Evolutionary conservation across 1,140 invertebrate species (phyloP), one percentile per base, ranked within the genome.

Genomic region (Platyscapa corneri): DNA sequence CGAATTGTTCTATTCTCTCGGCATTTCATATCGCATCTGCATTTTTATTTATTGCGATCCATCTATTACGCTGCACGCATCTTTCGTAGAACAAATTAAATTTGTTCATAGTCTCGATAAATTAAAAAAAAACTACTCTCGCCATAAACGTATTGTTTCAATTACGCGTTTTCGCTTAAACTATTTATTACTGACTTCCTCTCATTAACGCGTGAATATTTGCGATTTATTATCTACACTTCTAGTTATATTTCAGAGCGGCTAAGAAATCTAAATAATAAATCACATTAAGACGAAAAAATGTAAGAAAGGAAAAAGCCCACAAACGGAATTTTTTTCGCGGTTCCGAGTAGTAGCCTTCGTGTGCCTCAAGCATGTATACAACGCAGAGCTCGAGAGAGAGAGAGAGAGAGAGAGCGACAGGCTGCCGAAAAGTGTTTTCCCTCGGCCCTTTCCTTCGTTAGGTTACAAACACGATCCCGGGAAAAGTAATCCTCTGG

Each of bases 401-500:
- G 60, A 18, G 53, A 39, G 34, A 5, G 67, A 20, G 32, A 8
- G 18, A 34, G 5, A 23, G 67, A 37, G 37, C 3, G 37, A n/a
- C 18, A n/a, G 27, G n/a, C 23, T 8, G 60, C 0, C 65, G 53
- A 75, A 74, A 74, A 56, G 8, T 30, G 49, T 74, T 81, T 64
- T 79, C 78, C 34, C 78, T 42, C 23, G 23, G 37, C 8, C 78
- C 46, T 37, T 53, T 56, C 30, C 65, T 42, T 82, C 65, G 39
- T 70, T 72, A 82, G 34, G 60, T 49, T 64, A 18, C 78, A 67
- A 49, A 82, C 80, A 72, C 77, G 79, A 80, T 67, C n/a, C 20
- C 83, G 72, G 76, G 85, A 86, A 88, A 86, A 87, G 81, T 83
- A 81, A 79, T 79, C 78, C 75, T 72, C 74, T 8, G 80, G 1